Conservation (phyloP, 2,797 vertebrate species). For the Manis crassicaudata region DNA sequence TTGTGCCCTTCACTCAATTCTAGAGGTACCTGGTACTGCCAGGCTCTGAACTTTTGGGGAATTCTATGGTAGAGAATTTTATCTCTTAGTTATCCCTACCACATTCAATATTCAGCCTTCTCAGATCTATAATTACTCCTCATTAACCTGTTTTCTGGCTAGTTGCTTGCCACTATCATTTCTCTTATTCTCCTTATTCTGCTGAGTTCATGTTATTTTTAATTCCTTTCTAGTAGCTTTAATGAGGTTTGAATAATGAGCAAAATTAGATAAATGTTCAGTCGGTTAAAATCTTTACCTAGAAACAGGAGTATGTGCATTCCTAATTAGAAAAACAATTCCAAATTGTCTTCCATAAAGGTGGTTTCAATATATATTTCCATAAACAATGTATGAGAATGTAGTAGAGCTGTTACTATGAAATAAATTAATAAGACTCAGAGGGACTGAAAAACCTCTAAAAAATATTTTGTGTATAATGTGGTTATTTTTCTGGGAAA, state of each 20-base stretch:
- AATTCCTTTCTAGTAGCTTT: background rate
- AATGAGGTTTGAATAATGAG: background rate
- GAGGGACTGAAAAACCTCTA: background rate
- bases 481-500: constrained; percentile 53
- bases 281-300: background rate
- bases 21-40: background rate
- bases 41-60: background rate
- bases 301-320: constrained; percentile 14
- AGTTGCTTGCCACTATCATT: background rate
- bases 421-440: constrained; percentile 44
- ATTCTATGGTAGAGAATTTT: background rate
- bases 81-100: background rate
- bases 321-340: constrained; percentile 46
- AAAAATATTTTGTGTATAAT: constrained; percentile 37
- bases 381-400: constrained; percentile 30
- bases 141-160: background rate
- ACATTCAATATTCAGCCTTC: background rate
- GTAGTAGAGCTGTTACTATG: constrained; percentile 35
- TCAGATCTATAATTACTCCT: background rate
- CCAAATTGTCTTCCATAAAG: constrained; percentile 30
- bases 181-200: background rate
- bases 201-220: background rate
- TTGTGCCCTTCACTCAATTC: background rate
- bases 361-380: background rate
- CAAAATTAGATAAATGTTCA: background rate